Evolutionary conservation across 2,797 vertebrate species (phyloP).

Genomic region (Nannoperca australis): DNA sequence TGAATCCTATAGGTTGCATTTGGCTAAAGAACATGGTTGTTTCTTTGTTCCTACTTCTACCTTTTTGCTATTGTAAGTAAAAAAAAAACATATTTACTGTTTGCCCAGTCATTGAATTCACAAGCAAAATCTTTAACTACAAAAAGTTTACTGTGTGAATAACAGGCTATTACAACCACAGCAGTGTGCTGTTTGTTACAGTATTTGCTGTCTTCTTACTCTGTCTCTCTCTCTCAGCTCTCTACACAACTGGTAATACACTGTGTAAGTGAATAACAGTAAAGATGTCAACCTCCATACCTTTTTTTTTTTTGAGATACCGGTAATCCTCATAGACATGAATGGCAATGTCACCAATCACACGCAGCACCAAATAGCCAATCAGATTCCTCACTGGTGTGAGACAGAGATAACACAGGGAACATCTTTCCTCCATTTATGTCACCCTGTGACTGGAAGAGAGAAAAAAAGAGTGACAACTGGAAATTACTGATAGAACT

Average conservation of each 20-base stretch:
- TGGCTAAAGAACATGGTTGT: background rate
- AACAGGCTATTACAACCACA: background rate
- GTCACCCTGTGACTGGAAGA: conserved; percentile 38
- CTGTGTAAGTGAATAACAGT: conserved; percentile 39
- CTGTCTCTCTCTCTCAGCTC: conserved; percentile 8
- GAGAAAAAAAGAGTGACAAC: conserved; percentile 42
- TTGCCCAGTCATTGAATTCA: background rate
- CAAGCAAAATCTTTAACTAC: conserved; percentile 8
- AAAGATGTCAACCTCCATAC: conserved; percentile 37
- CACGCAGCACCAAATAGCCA: conserved; percentile 51
- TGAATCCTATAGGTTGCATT: too few species aligned
- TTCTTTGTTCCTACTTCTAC: background rate
- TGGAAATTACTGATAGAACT: conserved; percentile 62
- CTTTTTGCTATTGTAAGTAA: background rate
- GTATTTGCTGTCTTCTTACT: conserved; percentile 13
- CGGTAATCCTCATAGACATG: conserved; percentile 40
- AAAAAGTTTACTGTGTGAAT: background rate
- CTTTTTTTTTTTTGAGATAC: conserved; percentile 6
- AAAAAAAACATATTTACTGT: background rate
- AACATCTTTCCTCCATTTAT: conserved; percentile 49
- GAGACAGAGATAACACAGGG: conserved; percentile 65
- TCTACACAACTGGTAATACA: conserved; percentile 15
- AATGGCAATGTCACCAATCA: conserved; percentile 53
- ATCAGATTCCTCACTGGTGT: conserved; percentile 68
- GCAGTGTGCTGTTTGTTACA: background rate